These are phyloP conservation scores for Flabesymbios commensalis DNA, from an alignment of 2,888 invertebrate species.

Conservation along the genomic window DNA sequence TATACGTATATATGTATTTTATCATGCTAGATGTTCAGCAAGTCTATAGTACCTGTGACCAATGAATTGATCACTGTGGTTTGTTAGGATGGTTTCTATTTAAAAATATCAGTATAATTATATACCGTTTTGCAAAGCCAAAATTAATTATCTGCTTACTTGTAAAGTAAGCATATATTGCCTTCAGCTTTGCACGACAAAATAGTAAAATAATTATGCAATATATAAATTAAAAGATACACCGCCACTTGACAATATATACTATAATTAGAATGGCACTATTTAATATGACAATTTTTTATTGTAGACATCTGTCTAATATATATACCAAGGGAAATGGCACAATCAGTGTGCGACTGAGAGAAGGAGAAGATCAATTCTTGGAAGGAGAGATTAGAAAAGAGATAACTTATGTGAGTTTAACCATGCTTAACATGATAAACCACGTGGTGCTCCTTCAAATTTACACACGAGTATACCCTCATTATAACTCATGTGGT, in stretches of 20 bases:
- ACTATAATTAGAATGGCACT: neutral
- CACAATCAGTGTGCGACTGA: conserved; percentile 24
- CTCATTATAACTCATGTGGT: too few species aligned
- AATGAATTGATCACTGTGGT: too few species aligned
- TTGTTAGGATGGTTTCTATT: too few species aligned
- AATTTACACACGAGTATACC: too few species aligned
- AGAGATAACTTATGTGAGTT: conserved; percentile 30
- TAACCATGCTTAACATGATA: neutral
- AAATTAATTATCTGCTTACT: too few species aligned
- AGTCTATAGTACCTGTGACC: too few species aligned
- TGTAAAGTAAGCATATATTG: too few species aligned
- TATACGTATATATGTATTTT: too few species aligned
- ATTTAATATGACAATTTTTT: neutral
- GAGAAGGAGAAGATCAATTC: conserved; percentile 23
- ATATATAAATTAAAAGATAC: neutral
- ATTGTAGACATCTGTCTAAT: conserved; percentile 19
- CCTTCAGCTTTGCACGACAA: too few species aligned
- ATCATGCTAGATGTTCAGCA: too few species aligned
- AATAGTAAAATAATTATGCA: neutral
- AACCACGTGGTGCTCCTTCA: too few species aligned
- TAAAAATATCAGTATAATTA: neutral
- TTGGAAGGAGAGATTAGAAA: conserved; percentile 26
- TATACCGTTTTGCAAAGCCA: neutral
- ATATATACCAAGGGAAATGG: conserved; percentile 29
- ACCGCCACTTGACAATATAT: neutral